These are phyloP conservation scores for Epistrophe eligans DNA, from an alignment of 2,888 invertebrate genomes.

Conservation along the genomic window DNA sequence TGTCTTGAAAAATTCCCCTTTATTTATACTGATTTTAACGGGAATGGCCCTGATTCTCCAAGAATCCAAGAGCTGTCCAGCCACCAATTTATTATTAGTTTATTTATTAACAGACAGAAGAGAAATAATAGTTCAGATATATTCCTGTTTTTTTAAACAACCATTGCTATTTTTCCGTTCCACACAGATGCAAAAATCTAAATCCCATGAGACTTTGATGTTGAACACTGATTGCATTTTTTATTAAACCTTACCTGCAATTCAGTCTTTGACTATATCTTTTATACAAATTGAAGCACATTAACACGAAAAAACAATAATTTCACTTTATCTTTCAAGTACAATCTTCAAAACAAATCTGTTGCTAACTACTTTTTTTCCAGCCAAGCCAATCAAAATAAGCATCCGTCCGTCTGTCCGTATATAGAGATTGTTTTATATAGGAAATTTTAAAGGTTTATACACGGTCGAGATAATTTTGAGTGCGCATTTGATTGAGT, in stretches of 20 bases:
- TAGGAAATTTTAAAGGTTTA: background rate
- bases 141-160: too few species aligned
- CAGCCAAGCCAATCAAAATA: background rate
- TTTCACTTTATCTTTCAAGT: constrained; percentile 46
- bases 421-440: background rate
- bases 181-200: too few species aligned
- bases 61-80: too few species aligned
- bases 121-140: too few species aligned
- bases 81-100: too few species aligned
- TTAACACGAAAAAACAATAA: constrained; percentile 54
- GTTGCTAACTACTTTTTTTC: constrained; percentile 41
- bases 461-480: background rate
- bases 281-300: constrained; percentile 34
- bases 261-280: background rate
- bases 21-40: too few species aligned
- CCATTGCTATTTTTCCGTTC: too few species aligned
- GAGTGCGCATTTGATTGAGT: constrained; percentile 55
- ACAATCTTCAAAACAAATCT: constrained; percentile 50
- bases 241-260: background rate
- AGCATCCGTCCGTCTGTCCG: background rate
- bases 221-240: too few species aligned
- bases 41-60: too few species aligned
- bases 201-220: too few species aligned
- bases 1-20: too few species aligned
- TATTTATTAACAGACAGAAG: too few species aligned